A percentile compares a stretch with the other conserved stretches of the same genome.
These are phyloP conservation scores for Patella caerulea DNA, from an alignment of 2,888 invertebrate genomes.

Conservation along the genomic window DNA sequence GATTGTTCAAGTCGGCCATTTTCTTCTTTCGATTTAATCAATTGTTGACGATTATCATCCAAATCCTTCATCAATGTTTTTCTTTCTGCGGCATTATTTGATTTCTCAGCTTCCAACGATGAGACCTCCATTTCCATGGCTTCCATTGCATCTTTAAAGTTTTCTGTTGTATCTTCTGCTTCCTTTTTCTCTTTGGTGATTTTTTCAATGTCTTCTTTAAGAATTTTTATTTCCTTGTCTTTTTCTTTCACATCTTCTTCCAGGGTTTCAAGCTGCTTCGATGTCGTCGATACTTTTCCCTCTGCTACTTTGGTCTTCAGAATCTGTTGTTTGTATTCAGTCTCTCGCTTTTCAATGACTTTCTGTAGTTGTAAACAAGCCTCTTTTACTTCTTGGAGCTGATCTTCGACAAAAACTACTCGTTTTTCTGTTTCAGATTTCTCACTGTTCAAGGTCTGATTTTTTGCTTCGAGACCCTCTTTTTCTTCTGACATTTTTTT, in stretches of 20 bases:
- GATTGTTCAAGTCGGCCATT: constrained; percentile 22
- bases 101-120: constrained; percentile 44
- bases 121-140: constrained; percentile 53
- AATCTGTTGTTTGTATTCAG: constrained; percentile 19
- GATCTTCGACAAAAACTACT: constrained; percentile 14
- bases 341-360: constrained; percentile 14
- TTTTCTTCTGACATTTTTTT: constrained; percentile 20
- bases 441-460: neutral
- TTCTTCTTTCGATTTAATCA: constrained; percentile 18
- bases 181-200: constrained; percentile 33
- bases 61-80: constrained; percentile 25
- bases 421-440: constrained; percentile 4
- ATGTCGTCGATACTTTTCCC: constrained; percentile 21
- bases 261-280: constrained; percentile 25
- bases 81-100: constrained; percentile 32
- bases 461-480: constrained; percentile 7
- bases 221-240: constrained; percentile 2
- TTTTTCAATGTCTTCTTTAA: constrained; percentile 18
- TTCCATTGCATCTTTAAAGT: constrained; percentile 55
- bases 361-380: constrained; percentile 18
- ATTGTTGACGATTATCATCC: constrained; percentile 18
- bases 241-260: constrained; percentile 23
- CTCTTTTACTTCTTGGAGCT: constrained; percentile 14
- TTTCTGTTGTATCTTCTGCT: constrained; percentile 40
- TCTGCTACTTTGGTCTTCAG: constrained; percentile 22